Conservation (phyloP, 2,888 invertebrate genomes). For the Dioctria rufipes region DNA sequence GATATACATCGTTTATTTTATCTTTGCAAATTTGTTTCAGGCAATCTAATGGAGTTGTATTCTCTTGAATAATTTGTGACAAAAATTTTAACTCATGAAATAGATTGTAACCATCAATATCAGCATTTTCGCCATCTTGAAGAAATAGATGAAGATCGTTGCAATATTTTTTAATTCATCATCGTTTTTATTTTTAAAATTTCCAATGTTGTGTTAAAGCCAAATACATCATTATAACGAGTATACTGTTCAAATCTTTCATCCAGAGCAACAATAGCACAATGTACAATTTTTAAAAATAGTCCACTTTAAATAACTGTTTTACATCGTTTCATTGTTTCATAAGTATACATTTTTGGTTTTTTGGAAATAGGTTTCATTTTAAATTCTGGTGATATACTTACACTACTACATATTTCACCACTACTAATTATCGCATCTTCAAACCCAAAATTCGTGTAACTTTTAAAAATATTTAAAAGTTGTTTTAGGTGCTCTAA, state of each 20-base stretch:
- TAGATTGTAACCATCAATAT: too few species aligned
- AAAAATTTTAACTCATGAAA: background rate
- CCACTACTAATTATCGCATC: background rate
- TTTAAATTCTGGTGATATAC: background rate
- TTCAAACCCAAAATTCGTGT: too few species aligned
- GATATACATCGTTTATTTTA: background rate
- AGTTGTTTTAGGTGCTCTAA: too few species aligned
- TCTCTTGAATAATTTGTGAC: background rate
- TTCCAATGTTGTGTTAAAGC: background rate
- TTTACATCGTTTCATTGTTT: background rate
- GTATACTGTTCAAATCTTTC: constrained; percentile 4
- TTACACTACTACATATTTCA: background rate
- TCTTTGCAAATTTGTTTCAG: constrained; percentile 1
- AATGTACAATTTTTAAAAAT: too few species aligned
- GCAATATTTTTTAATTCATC: too few species aligned
- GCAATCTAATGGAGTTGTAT: background rate
- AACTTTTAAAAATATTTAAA: too few species aligned
- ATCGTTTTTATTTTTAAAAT: too few species aligned
- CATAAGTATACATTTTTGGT: too few species aligned
- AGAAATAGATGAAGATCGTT: too few species aligned
- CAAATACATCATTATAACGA: background rate
- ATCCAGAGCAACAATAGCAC: background rate
- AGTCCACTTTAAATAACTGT: too few species aligned
- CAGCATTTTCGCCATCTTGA: too few species aligned
- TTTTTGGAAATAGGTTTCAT: background rate